Conservation (phyloP, 1,140 invertebrate species). For the Sycophaga agraensis region DNA sequence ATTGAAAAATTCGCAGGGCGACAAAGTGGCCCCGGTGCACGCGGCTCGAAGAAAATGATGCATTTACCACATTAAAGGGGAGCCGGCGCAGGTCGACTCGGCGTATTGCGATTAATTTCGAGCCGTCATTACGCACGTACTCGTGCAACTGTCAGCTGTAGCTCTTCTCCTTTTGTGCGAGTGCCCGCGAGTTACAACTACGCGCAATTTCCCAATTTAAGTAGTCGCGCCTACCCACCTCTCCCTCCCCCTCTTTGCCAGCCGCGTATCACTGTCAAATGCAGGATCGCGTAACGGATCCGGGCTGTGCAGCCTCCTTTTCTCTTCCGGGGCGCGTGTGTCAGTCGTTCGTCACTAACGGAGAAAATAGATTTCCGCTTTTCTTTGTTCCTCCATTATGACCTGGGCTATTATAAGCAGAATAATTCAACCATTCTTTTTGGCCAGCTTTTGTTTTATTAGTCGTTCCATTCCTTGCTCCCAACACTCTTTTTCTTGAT, state of each 20-base stretch:
- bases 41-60: no score
- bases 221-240: neutral
- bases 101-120: neutral
- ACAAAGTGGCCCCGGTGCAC: no score
- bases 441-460: neutral
- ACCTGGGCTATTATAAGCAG: neutral
- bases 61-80: no score
- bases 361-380: slow-evolving; percentile 2
- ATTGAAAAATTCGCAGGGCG: no score
- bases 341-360: neutral
- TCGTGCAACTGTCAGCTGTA: neutral
- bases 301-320: slow-evolving; percentile 8
- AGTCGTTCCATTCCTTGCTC: no score
- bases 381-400: slow-evolving; percentile 14
- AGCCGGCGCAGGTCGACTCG: no score
- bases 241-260: neutral
- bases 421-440: slow-evolving; percentile 10
- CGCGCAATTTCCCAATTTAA: neutral
- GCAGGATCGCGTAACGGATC: slow-evolving; percentile 4
- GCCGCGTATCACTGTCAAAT: slow-evolving; percentile 18
- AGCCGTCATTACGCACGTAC: neutral
- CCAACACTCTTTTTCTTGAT: no score
- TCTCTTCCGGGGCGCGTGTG: neutral
- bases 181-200: neutral
- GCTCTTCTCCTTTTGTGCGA: no score